Evolutionary conservation across 2,113 vertebrate species (phyloP).

Genomic region (Bolborhynchus lineola): DNA sequence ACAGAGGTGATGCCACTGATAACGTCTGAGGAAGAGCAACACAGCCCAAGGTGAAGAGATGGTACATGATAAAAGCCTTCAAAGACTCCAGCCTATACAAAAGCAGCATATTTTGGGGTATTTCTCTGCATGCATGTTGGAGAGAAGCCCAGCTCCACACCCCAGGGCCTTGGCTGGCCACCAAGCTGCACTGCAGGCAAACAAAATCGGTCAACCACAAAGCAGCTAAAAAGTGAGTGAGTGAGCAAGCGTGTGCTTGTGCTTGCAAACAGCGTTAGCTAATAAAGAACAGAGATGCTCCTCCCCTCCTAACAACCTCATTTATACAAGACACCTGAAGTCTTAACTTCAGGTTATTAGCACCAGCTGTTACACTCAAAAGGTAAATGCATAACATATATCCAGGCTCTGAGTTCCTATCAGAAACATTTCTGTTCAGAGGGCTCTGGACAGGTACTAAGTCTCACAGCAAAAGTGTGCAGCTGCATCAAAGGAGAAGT

Average conservation of each 20-base stretch:
- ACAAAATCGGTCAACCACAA: slow-evolving; percentile 21
- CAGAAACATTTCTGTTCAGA: not conserved
- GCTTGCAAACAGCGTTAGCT: not conserved
- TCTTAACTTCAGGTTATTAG: not conserved
- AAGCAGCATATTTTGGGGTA: not conserved
- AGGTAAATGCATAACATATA: not conserved
- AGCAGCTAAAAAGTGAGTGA: not conserved
- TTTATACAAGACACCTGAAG: not conserved
- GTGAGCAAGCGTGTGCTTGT: not conserved
- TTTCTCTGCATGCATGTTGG: not conserved
- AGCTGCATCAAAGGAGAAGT: not conserved
- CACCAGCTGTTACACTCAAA: not conserved
- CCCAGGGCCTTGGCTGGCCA: slow-evolving; percentile 54
- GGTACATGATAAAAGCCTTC: not conserved
- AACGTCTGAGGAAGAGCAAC: not conserved
- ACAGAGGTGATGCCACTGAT: not conserved
- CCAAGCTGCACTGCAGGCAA: slow-evolving; percentile 59
- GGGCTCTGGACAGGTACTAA: not conserved
- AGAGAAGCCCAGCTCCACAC: slow-evolving; percentile 24
- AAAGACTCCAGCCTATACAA: not conserved
- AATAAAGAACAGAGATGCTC: not conserved
- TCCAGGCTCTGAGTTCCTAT: not conserved
- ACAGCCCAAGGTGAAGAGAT: not conserved
- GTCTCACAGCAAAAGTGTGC: not conserved
- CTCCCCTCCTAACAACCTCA: not conserved